Evolutionary conservation across 1,140 invertebrate species (phyloP), one percentile per base, ranked within the genome.

Genomic region (Diachasma alloeum): DNA sequence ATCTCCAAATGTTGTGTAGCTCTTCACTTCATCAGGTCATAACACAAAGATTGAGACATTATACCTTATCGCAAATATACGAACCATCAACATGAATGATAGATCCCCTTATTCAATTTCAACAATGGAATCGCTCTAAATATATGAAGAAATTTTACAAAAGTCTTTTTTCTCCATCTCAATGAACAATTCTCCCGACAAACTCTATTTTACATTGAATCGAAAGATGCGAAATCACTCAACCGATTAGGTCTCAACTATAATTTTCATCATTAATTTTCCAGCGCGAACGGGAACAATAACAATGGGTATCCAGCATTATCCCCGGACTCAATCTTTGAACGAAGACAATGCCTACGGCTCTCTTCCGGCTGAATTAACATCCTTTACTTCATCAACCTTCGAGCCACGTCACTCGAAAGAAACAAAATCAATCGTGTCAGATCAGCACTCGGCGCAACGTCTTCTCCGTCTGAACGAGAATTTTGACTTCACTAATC

Each of bases 251-350:
- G 17, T 3, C 48, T 53, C 48, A 53, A 53, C 48, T 53, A 53
- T 53, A 53, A 53, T 53, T 53, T 53, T 53, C 48, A n/a, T 53
- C 48, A 53, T 53, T 53, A 53, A 53, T 59, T 76, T 81, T 76
- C 2, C 74, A 86, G 84, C 76, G 15, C 83, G 84, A 72, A 85
- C 78, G 31, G 83, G 86, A 10, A 85, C 86, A 36, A 87, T 86
- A 46, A 83, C 84, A 15, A 84, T 87, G 83, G 84, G 84, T 3
- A 83, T 83, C 13, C 85, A 87, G 10, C 87, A 85, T 59, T 87
- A 87, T 74, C 82, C 85, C 6, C 81, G 85, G 39, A 74, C 79
- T 2, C 84, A 85, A 48, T 81, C 84, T 8, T 15, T 82, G 0
- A 82, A 82, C 56, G 84, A 84, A 53, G 82, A 84, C 19, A 79